Percentiles rank a stretch among this genome's conserved stretches.
phyloP scores from a whole-genome alignment of 2,888 invertebrate genomes.

The Caenorhabditis doughertyi region DNA sequence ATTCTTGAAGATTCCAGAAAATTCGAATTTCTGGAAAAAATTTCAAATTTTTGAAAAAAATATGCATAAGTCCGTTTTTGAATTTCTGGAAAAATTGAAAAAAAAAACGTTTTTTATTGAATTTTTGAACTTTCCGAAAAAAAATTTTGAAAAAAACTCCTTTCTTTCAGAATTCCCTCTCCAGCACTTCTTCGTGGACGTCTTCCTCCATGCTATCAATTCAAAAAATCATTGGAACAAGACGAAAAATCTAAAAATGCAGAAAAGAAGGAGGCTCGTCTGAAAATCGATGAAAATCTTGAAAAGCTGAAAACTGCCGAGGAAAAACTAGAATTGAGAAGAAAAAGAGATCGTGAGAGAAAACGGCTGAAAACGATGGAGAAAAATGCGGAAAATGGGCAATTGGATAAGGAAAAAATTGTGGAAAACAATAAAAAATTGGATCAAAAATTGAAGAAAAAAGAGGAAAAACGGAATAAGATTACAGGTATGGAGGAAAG shows the following conservation, averaged over 20 bases:
- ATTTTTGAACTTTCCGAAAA: too few species aligned
- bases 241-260: too few species aligned
- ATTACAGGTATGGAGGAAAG: neutral
- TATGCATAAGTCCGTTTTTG: too few species aligned
- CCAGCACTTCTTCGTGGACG: neutral
- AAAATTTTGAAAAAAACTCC: neutral
- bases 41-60: too few species aligned
- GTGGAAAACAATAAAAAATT: neutral
- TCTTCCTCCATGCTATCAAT: neutral
- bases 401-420: neutral
- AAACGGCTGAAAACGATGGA: neutral
- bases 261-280: neutral
- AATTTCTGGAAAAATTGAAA: too few species aligned
- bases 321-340: neutral
- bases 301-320: neutral
- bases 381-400: neutral
- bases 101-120: too few species aligned
- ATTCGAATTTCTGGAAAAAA: too few species aligned
- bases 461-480: neutral
- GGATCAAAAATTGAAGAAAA: neutral
- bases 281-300: neutral
- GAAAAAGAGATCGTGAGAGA: neutral
- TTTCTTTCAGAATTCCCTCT: neutral
- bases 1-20: too few species aligned
- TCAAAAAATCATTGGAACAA: neutral